phyloP scores from a whole-genome alignment of 2,888 invertebrate species.

The Conops quadrifasciatus region DNA sequence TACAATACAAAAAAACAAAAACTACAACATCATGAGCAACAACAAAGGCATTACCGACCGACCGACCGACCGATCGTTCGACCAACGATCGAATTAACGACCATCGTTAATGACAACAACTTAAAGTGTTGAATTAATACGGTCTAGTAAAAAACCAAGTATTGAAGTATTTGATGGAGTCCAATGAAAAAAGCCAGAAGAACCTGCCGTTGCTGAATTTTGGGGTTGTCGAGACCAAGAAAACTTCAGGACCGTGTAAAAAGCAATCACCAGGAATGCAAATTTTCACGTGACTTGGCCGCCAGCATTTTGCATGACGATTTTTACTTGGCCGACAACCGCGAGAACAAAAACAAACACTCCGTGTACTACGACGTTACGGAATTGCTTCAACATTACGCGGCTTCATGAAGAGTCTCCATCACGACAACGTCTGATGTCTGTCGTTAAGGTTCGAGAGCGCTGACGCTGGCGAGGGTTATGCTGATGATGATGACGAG shows the following conservation, averaged over 20 bases:
- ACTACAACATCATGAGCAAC: background rate
- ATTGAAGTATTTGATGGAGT: conserved; percentile 4
- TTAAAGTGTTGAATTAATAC: conserved; percentile 34
- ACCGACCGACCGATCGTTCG: no score
- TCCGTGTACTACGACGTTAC: background rate
- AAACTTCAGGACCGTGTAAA: background rate
- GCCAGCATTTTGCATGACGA: conserved; percentile 1
- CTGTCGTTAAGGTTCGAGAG: no score
- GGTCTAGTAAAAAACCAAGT: background rate
- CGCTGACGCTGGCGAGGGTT: background rate
- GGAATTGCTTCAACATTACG: conserved; percentile 6
- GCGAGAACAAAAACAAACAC: background rate
- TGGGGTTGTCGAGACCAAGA: background rate
- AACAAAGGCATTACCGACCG: background rate
- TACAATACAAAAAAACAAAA: background rate
- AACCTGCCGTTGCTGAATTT: background rate
- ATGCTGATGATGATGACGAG: conserved; percentile 8
- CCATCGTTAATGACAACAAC: conserved; percentile 25
- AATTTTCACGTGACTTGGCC: conserved; percentile 22
- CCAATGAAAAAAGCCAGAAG: background rate
- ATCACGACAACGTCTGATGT: background rate
- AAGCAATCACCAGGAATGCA: background rate
- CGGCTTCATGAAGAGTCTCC: conserved; percentile 14
- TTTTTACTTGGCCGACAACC: background rate
- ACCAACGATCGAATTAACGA: background rate